These are phyloP conservation scores for Drosophila funebris DNA, from an alignment of 1,140 invertebrate genomes.

Conservation along the genomic window DNA sequence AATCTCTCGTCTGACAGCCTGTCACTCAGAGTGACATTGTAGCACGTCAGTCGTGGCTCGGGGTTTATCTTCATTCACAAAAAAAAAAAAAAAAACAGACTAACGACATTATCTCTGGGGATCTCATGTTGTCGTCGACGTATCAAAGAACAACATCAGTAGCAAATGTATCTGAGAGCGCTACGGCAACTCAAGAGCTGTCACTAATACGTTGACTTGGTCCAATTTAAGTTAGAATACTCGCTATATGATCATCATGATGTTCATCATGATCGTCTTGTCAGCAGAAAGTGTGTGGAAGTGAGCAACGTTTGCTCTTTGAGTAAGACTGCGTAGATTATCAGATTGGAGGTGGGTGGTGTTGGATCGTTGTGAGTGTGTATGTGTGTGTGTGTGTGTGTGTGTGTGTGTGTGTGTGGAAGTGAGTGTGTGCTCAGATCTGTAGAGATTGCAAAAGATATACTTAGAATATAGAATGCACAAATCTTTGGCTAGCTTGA, in stretches of 20 bases:
- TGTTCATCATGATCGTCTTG: slow-evolving; percentile 6
- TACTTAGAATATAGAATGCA: slow-evolving; percentile 15
- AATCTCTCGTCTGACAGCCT: slow-evolving; percentile 10
- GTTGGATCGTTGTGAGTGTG: neutral
- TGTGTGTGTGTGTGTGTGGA: slow-evolving; percentile 6
- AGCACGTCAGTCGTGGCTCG: slow-evolving; percentile 62
- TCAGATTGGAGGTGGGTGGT: neutral
- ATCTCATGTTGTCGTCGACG: slow-evolving; percentile 38
- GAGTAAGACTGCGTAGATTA: slow-evolving; percentile 32
- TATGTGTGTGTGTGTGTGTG: neutral
- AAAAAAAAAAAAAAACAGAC: slow-evolving; percentile 31
- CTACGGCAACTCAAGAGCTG: slow-evolving; percentile 39
- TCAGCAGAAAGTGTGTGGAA: slow-evolving; percentile 11
- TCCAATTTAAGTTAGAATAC: slow-evolving; percentile 73
- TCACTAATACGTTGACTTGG: slow-evolving; percentile 51
- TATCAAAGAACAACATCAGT: slow-evolving; percentile 35
- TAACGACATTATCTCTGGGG: slow-evolving; percentile 58
- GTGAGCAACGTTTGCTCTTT: slow-evolving; percentile 37
- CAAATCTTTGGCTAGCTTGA: slow-evolving; percentile 45
- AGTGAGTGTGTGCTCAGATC: slow-evolving; percentile 8
- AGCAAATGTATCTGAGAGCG: slow-evolving; percentile 1
- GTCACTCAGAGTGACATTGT: slow-evolving; percentile 67
- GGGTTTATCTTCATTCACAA: slow-evolving; percentile 63
- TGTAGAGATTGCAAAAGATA: slow-evolving; percentile 54
- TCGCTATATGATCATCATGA: slow-evolving; percentile 30